Conservation (phyloP, 2,797 vertebrate genomes). For the Pseudopleuronectes americanus region DNA sequence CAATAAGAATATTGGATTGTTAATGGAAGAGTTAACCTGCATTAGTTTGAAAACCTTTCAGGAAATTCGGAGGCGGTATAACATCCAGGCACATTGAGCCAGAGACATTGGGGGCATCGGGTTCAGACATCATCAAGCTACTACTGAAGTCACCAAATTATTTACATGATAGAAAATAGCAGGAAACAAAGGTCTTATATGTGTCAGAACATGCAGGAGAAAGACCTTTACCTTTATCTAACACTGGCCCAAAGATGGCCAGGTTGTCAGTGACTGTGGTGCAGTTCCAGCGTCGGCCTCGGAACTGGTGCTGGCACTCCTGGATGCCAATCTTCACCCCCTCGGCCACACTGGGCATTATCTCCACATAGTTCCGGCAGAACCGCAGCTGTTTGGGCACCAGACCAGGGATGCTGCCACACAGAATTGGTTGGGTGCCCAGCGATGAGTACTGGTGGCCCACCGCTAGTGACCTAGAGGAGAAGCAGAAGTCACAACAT, state of each 20-base stretch:
- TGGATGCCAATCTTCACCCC: constrained; percentile 96
- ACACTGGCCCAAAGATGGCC: constrained; percentile 96
- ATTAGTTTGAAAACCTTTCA: background rate
- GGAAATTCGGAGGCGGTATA: background rate
- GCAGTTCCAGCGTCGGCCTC: constrained; percentile 97
- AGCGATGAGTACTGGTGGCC: constrained; percentile 94
- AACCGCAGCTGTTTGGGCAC: constrained; percentile 98
- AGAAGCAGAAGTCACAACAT: constrained; percentile 35
- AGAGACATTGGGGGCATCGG: background rate
- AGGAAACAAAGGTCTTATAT: background rate
- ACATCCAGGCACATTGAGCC: constrained; percentile 2
- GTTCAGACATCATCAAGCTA: background rate
- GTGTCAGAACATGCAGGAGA: background rate
- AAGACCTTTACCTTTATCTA: constrained; percentile 92
- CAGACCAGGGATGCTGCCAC: constrained; percentile 94
- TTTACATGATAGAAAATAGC: constrained; percentile 1
- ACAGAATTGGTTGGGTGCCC: constrained; percentile 93
- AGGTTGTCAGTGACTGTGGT: constrained; percentile 94
- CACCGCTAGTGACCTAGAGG: constrained; percentile 92
- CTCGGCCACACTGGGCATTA: constrained; percentile 98
- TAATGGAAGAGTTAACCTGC: constrained; percentile 52
- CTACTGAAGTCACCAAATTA: background rate
- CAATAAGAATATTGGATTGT: constrained; percentile 39
- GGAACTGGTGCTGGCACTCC: constrained; percentile 98
- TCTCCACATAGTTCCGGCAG: constrained; percentile 97